Evolutionary conservation across 1,140 invertebrate species (phyloP).

Genomic region (Andricus grossulariae): DNA sequence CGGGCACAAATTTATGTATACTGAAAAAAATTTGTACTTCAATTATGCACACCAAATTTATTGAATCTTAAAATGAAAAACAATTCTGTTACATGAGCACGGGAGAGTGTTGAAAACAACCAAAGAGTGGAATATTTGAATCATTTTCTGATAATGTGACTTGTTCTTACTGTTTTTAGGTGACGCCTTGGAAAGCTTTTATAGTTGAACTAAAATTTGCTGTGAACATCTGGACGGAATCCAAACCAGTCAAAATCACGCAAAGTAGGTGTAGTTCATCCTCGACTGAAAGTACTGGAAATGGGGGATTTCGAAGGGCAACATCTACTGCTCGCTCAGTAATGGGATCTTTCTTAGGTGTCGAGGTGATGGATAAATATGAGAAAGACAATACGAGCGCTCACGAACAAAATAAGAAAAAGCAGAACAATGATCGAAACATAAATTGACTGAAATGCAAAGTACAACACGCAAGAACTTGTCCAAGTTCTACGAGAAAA

Average conservation of each 20-base stretch:
- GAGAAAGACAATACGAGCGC: conserved; percentile 58
- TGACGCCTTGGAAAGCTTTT: conserved; percentile 79
- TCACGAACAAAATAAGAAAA: conserved; percentile 42
- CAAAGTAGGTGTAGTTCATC: conserved; percentile 57
- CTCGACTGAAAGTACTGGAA: conserved; percentile 30
- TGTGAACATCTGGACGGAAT: conserved; percentile 79
- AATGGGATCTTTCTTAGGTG: conserved; percentile 65
- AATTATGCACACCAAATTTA: too few species aligned
- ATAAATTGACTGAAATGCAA: conserved; percentile 44
- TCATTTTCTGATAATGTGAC: too few species aligned
- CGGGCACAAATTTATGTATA: too few species aligned
- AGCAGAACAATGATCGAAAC: conserved; percentile 56
- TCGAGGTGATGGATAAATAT: conserved; percentile 67
- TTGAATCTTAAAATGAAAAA: too few species aligned
- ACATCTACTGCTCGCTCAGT: conserved; percentile 61
- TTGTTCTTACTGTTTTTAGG: conserved; percentile 66
- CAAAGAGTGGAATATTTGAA: too few species aligned
- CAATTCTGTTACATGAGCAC: too few species aligned
- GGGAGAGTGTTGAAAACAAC: too few species aligned
- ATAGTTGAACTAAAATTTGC: conserved; percentile 80
- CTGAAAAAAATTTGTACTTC: too few species aligned
- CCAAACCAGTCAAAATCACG: conserved; percentile 77
- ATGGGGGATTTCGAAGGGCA: conserved; percentile 54
- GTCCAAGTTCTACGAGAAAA: too few species aligned
- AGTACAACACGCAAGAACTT: too few species aligned